Percentiles rank a stretch among this genome's conserved stretches.
Evolutionary conservation across 2,113 vertebrate species (phyloP).

Genomic region (Poeciliopsis retropinna): DNA sequence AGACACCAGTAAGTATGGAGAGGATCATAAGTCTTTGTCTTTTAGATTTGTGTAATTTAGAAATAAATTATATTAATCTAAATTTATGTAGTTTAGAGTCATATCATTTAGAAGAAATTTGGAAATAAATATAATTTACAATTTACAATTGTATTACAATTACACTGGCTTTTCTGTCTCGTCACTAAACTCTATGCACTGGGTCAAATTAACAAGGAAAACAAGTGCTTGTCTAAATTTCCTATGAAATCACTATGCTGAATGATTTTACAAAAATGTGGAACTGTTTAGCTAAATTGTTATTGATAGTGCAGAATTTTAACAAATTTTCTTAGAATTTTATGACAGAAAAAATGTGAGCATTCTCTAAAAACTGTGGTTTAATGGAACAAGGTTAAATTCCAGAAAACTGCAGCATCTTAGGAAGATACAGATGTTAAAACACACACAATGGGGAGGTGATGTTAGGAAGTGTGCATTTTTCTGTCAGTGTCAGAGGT

Average conservation of each 20-base stretch:
- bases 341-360: not conserved
- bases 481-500: constrained; percentile 73
- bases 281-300: not conserved
- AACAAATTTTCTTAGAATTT: constrained; percentile 5
- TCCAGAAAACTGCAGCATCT: not conserved
- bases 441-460: constrained; percentile 52
- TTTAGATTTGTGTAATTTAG: too few relatives aligned
- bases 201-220: not conserved
- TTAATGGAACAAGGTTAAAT: not conserved
- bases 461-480: constrained; percentile 61
- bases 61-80: too few relatives aligned
- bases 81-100: too few relatives aligned
- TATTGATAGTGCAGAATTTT: not conserved
- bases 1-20: too few relatives aligned
- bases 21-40: too few relatives aligned
- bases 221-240: not conserved
- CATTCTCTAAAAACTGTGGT: not conserved
- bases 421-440: constrained; percentile 44
- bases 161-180: not conserved
- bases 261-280: not conserved
- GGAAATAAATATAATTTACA: too few relatives aligned
- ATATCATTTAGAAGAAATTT: too few relatives aligned
- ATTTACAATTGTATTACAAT: too few relatives aligned
- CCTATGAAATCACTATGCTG: not conserved
- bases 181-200: not conserved